Percentiles rank a stretch among this genome's conserved stretches.
These are phyloP conservation scores for Coelopa pilipes DNA, from an alignment of 2,888 invertebrate species.

Conservation along the genomic window DNA sequence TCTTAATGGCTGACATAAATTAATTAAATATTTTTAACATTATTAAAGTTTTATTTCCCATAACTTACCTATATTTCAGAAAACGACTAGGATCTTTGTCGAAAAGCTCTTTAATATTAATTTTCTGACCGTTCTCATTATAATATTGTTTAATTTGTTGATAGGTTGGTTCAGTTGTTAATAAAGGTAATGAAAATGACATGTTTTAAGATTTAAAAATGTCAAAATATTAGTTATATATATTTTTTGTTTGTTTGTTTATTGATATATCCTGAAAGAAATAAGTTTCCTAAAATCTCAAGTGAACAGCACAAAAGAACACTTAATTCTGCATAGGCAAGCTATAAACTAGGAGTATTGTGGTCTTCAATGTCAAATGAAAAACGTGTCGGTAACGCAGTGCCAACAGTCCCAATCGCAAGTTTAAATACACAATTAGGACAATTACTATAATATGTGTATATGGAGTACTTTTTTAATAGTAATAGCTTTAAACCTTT, in stretches of 20 bases:
- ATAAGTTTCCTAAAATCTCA: neutral
- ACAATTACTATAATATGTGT: neutral
- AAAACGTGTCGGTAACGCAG: constrained; percentile 53
- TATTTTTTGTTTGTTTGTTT: neutral
- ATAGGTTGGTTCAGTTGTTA: constrained; percentile 77
- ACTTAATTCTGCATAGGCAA: constrained; percentile 15
- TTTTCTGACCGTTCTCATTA: constrained; percentile 75
- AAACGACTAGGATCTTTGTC: constrained; percentile 84
- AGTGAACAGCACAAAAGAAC: constrained; percentile 35
- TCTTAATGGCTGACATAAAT: too few species aligned
- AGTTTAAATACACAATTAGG: neutral
- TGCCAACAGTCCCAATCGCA: neutral
- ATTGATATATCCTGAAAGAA: neutral
- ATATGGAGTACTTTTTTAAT: neutral
- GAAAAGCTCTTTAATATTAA: constrained; percentile 87
- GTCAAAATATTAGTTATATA: too few species aligned
- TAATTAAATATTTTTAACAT: too few species aligned
- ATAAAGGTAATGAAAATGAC: constrained; percentile 65
- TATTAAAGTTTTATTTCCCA: neutral
- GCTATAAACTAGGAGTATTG: neutral
- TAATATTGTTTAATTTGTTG: constrained; percentile 81
- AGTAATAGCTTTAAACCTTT: too few species aligned
- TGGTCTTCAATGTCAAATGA: constrained; percentile 67
- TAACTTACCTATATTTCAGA: constrained; percentile 84
- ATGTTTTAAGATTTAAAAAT: too few species aligned